Evolutionary conservation across 2,797 vertebrate species (phyloP).

Genomic region (Hemibagrus guttatus): DNA sequence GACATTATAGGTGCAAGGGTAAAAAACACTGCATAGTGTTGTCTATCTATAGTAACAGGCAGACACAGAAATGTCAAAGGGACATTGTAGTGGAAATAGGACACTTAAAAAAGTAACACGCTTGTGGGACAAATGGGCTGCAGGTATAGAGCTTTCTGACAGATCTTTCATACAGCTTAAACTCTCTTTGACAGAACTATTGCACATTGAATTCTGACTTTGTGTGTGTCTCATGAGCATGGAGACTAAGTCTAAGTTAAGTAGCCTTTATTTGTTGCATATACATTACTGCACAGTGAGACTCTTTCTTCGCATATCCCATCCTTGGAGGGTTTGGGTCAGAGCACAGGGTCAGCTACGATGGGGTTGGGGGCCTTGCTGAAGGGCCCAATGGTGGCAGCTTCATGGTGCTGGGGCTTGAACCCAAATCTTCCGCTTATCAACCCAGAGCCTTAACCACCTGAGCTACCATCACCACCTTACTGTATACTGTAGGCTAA

Average conservation of each 20-base stretch:
- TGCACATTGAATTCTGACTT: not conserved
- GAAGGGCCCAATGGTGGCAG: too few relatives aligned
- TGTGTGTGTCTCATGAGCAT: not conserved
- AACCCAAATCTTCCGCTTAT: too few relatives aligned
- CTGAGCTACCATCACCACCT: too few relatives aligned
- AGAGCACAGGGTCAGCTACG: too few relatives aligned
- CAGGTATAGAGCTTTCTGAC: constrained; percentile 31
- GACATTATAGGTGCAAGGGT: constrained; percentile 11
- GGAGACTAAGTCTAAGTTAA: not conserved
- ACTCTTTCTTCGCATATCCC: too few relatives aligned
- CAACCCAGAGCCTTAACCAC: too few relatives aligned
- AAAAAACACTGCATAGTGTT: constrained; percentile 20
- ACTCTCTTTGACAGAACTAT: constrained; percentile 26
- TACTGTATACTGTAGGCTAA: not conserved
- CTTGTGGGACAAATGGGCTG: constrained; percentile 26
- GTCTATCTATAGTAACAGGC: constrained; percentile 32
- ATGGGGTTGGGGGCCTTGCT: too few relatives aligned
- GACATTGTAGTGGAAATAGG: constrained; percentile 28
- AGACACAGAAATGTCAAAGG: constrained; percentile 28
- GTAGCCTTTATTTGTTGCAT: too few relatives aligned
- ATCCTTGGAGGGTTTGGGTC: too few relatives aligned
- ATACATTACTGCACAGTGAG: too few relatives aligned
- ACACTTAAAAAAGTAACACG: constrained; percentile 22
- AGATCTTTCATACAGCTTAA: constrained; percentile 24
- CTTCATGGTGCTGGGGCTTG: too few relatives aligned